Conservation (phyloP, 1,140 invertebrate species). For the Rhagoletis zephyria region DNA sequence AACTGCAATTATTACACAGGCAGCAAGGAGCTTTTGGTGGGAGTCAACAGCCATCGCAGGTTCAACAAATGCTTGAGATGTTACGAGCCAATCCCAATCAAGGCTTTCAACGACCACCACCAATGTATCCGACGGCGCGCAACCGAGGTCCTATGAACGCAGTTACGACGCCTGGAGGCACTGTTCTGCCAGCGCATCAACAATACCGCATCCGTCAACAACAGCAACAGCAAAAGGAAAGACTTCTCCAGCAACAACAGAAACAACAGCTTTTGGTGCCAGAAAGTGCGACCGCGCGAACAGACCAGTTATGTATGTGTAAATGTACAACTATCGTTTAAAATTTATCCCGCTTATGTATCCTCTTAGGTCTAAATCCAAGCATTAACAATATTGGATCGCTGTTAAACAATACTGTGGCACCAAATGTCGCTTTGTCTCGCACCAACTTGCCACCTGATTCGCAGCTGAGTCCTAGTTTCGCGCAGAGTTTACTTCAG, state of each 20-base stretch:
- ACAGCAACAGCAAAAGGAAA: conserved; percentile 75
- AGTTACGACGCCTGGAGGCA: conserved; percentile 65
- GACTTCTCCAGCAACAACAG: conserved; percentile 80
- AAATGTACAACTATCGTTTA: background rate
- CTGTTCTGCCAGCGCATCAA: conserved; percentile 66
- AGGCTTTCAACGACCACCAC: conserved; percentile 70
- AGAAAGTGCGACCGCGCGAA: conserved; percentile 78
- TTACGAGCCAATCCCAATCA: conserved; percentile 60
- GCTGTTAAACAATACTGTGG: conserved; percentile 84
- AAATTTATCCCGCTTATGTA: background rate
- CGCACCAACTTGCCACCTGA: conserved; percentile 81
- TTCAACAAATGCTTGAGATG: conserved; percentile 60
- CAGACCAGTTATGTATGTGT: conserved; percentile 68
- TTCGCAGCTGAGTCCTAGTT: conserved; percentile 81
- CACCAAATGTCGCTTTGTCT: conserved; percentile 84
- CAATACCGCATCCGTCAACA: conserved; percentile 69
- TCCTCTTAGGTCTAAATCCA: conserved; percentile 75
- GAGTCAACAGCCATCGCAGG: conserved; percentile 19
- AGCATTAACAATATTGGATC: conserved; percentile 84
- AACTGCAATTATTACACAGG: conserved; percentile 60
- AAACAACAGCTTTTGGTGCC: conserved; percentile 81
- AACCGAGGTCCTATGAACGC: conserved; percentile 68
- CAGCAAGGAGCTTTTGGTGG: conserved; percentile 48
- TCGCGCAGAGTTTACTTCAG: conserved; percentile 72
- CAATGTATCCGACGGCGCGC: conserved; percentile 65